phyloP scores from a whole-genome alignment of 2,888 invertebrate species.

The Sarcophaga subvicina region DNA sequence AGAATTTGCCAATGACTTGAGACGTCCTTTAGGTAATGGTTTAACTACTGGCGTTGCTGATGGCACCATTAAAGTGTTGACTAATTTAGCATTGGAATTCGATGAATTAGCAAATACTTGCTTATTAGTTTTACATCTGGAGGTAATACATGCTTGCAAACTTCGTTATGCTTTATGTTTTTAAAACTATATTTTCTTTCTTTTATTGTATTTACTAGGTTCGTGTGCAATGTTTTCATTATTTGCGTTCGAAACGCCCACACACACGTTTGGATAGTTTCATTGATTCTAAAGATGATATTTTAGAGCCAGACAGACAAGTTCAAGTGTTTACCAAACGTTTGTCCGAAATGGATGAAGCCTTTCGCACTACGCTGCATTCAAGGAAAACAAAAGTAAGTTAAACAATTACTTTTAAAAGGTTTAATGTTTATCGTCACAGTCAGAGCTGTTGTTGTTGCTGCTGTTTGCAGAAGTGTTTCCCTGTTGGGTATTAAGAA shows the following conservation, averaged over 20 bases:
- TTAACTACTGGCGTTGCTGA: constrained; percentile 78
- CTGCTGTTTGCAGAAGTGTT: no score
- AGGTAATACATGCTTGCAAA: constrained; percentile 83
- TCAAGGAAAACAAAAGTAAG: constrained; percentile 89
- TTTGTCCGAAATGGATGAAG: constrained; percentile 89
- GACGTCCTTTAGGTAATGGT: constrained; percentile 82
- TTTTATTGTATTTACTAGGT: constrained; percentile 83
- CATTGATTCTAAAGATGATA: constrained; percentile 84
- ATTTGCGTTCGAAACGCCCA: constrained; percentile 85
- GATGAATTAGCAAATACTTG: constrained; percentile 95
- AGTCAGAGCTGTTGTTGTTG: no score
- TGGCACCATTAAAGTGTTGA: constrained; percentile 85
- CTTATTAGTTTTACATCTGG: constrained; percentile 94
- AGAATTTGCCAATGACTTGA: constrained; percentile 84
- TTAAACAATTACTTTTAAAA: neutral
- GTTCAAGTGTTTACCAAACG: constrained; percentile 91
- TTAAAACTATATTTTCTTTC: constrained; percentile 6
- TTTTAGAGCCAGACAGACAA: constrained; percentile 89
- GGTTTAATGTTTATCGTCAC: no score
- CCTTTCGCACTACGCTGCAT: constrained; percentile 88
- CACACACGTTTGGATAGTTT: constrained; percentile 76
- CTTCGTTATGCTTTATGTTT: neutral
- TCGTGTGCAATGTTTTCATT: constrained; percentile 97
- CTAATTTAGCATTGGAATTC: constrained; percentile 89
- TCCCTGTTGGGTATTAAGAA: no score